Evolutionary conservation across 2,113 vertebrate genomes (phyloP), one percentile per base, ranked within the genome.

Genomic region (Varanus salvator): DNA sequence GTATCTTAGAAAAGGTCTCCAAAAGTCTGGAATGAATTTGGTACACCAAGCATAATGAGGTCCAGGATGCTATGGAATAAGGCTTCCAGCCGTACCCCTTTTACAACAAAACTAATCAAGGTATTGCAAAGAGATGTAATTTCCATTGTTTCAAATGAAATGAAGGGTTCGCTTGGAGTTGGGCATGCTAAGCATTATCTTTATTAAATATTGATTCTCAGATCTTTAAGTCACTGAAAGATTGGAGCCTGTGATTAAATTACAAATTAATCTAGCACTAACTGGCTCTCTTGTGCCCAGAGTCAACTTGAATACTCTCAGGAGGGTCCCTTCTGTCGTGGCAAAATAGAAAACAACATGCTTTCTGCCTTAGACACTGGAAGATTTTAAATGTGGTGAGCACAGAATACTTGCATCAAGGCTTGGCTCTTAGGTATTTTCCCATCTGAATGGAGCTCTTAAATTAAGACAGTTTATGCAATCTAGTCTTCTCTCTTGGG

Each of bases 161-260:
- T 80, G 85, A 90, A 89, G 72, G 68, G 92, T 89, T 90, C 80
- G 90, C 72, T 94, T 90, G 95, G 86, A 90, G 89, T 94, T 93
- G 89, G 93, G 92, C 94, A 96, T 92, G 95, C 91, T 91, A 91
- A 95, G 54, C 93, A 96, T 97, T 97, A 96, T 95, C 94, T 95
- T 97, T 97, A 97, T 97, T 97, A 97, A 97, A 97, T 97, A 97
- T 97, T 96, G 97, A 97, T 97, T 97, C 97, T 94, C 78, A 96
- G 96, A 96, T 95, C 95, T 94, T 96, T 95, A 96, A 96, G 90
- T 90, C 90, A 89, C 95, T 92, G 93, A 92, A 95, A 96, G 95
- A 95, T 95, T 93, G 93, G 95, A 91, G 89, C 90, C 85, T 93
- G 87, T 96, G 96, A 97, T 97, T 97, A 97, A 97, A 97, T 96